Conservation (phyloP, 2,797 vertebrate species). For the Heteromormyrus szaboi region DNA sequence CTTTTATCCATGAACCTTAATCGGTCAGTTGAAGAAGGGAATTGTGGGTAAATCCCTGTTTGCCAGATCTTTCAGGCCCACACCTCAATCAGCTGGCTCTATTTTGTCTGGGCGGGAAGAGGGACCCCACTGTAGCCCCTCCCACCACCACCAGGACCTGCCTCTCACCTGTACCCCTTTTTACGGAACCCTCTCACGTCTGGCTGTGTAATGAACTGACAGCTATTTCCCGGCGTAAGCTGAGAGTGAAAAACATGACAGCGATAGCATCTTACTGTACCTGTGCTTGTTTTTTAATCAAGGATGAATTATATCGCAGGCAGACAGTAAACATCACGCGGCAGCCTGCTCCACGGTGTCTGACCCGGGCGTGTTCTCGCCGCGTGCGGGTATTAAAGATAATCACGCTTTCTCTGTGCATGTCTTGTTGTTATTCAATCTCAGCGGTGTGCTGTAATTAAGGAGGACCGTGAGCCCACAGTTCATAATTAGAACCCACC, state of each 20-base stretch:
- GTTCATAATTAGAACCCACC: constrained; percentile 60
- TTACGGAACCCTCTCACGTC: too few species aligned
- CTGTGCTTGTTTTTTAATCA: neutral
- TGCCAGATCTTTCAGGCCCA: neutral
- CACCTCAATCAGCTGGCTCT: neutral
- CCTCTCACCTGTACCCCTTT: neutral
- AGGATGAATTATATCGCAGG: neutral
- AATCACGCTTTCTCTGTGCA: constrained; percentile 11
- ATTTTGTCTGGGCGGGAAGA: neutral
- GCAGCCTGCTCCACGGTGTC: neutral
- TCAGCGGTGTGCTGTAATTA: constrained; percentile 57
- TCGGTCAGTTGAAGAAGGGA: neutral
- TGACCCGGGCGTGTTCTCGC: constrained; percentile 12
- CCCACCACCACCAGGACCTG: neutral
- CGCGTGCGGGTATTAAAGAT: constrained; percentile 13
- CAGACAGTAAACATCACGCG: neutral
- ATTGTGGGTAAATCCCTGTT: neutral
- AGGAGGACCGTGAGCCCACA: constrained; percentile 51
- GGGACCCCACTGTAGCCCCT: neutral
- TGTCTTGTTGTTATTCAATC: constrained; percentile 43
- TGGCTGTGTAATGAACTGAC: neutral
- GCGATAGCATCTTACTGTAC: neutral
- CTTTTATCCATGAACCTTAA: neutral
- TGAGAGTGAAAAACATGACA: neutral
- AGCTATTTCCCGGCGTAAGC: neutral